Percentiles rank a stretch among this genome's conserved stretches.
Evolutionary conservation across 2,113 vertebrate genomes (phyloP).

Genomic region (Albula glossodonta): DNA sequence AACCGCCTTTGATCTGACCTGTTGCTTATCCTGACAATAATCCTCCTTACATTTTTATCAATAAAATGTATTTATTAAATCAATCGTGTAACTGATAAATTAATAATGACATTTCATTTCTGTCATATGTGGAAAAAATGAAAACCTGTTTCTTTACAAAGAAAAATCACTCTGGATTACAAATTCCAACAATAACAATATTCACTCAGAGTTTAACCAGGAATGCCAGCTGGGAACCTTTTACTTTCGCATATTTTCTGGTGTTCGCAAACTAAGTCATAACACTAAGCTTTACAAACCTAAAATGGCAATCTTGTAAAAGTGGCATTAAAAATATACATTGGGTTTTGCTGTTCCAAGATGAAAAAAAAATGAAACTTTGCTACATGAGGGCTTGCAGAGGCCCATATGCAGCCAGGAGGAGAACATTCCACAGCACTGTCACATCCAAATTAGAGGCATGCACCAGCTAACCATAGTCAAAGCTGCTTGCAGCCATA

Average conservation of each 20-base stretch:
- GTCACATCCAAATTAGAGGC: neutral
- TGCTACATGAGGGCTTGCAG: neutral
- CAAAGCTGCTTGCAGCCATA: neutral
- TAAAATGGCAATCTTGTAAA: neutral
- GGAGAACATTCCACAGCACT: neutral
- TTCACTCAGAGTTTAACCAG: no score
- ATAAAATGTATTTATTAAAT: neutral
- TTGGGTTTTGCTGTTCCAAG: neutral
- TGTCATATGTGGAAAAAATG: neutral
- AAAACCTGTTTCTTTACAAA: neutral
- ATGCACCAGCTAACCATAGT: neutral
- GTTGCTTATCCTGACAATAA: neutral
- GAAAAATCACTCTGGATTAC: neutral
- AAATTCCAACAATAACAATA: neutral
- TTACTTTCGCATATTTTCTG: neutral
- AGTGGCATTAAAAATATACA: neutral
- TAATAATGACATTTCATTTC: neutral
- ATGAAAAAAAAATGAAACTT: no score
- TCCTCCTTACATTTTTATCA: neutral
- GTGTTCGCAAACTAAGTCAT: neutral
- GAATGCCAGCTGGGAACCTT: no score
- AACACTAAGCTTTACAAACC: neutral
- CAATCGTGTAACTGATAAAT: neutral
- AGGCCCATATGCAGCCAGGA: neutral
- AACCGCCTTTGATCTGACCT: neutral